Evolutionary conservation across 2,797 vertebrate species (phyloP).

Genomic region (Buphagus erythrorhynchus): DNA sequence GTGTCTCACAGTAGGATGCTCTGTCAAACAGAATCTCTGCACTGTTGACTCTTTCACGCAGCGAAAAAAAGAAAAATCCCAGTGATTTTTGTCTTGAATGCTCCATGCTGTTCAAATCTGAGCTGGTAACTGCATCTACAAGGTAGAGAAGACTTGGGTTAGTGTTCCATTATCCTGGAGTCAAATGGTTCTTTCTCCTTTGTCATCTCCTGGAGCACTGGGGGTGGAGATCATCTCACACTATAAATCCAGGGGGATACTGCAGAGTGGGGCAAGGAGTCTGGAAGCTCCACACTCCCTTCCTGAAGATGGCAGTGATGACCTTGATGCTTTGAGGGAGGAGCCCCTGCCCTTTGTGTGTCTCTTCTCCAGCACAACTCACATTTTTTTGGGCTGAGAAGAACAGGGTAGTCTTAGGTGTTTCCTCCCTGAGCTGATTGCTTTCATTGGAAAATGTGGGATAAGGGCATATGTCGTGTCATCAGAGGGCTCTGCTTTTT

Average conservation of each 20-base stretch:
- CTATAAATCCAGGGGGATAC: background rate
- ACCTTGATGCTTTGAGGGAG: background rate
- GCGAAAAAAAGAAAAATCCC: background rate
- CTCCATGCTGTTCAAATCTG: conserved; percentile 29
- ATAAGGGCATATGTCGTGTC: rapidly evolving
- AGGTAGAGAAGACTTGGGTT: conserved; percentile 21
- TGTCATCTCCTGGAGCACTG: background rate
- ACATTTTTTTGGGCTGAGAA: background rate
- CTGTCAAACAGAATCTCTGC: conserved; percentile 51
- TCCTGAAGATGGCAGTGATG: background rate
- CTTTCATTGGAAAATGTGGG: background rate
- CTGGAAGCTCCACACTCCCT: background rate
- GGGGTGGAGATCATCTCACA: background rate
- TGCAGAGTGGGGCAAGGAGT: background rate
- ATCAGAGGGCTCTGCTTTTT: background rate
- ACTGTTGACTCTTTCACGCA: conserved; percentile 2
- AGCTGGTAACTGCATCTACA: background rate
- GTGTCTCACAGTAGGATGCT: conserved; percentile 58
- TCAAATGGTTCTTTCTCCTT: conserved; percentile 15
- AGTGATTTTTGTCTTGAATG: conserved; percentile 30
- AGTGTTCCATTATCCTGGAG: background rate
- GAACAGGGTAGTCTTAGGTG: background rate
- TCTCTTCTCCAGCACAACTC: background rate
- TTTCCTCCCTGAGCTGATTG: background rate
- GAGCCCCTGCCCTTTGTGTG: background rate